phyloP scores from a whole-genome alignment of 2,113 vertebrate species.

The Progne subis region DNA sequence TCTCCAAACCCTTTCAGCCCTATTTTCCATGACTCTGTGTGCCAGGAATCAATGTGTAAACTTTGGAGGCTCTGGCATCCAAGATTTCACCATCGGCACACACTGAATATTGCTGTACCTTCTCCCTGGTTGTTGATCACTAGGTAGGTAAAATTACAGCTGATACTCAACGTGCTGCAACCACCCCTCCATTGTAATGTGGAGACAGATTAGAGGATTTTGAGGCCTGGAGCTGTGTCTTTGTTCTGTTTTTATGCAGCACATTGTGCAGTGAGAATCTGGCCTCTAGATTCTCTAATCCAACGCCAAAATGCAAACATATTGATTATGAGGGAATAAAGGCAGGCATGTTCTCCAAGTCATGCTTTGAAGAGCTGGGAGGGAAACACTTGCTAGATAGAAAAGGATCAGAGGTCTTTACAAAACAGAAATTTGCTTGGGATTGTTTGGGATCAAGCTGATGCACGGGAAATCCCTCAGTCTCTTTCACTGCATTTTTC shows the following conservation, averaged over 20 bases:
- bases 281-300: neutral
- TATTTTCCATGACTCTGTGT: neutral
- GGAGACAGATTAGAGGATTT: constrained; percentile 17
- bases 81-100: neutral
- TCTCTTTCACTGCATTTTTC: neutral
- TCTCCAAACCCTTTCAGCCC: neutral
- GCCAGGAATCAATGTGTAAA: neutral
- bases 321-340: constrained; percentile 5
- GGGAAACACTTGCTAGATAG: neutral
- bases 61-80: neutral
- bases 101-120: neutral
- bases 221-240: constrained; percentile 18
- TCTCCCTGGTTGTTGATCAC: neutral
- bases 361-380: neutral
- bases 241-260: constrained; percentile 47
- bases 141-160: neutral
- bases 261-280: constrained; percentile 21
- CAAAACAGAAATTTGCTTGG: neutral
- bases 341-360: neutral
- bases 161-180: neutral
- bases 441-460: constrained; percentile 24
- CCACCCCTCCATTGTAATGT: neutral
- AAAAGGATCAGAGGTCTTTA: constrained; percentile 10
- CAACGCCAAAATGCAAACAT: constrained; percentile 20
- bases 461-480: neutral